phyloP scores from a whole-genome alignment of 2,797 vertebrate genomes.

The Eidolon dupreanum region DNA sequence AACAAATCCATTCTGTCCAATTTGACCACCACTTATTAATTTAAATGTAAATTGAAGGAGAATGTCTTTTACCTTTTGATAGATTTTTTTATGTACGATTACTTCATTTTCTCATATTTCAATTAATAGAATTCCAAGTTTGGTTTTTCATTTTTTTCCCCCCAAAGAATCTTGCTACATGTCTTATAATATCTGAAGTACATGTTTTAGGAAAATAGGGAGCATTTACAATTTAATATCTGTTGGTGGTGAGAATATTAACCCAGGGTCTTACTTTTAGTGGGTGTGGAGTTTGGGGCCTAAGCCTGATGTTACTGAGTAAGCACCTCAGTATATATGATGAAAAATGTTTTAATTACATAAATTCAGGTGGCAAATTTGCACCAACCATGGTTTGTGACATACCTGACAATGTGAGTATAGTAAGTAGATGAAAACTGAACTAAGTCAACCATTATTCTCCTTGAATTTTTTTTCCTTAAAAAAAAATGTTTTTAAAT shows the following conservation, averaged over 20 bases:
- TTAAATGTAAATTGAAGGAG: neutral
- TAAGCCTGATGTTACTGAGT: neutral
- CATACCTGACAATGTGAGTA: neutral
- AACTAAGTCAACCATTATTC: neutral
- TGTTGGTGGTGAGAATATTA: neutral
- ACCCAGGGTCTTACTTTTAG: neutral
- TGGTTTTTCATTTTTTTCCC: neutral
- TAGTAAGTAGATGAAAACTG: neutral
- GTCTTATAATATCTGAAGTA: neutral
- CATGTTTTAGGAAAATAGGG: neutral
- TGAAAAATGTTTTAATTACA: neutral
- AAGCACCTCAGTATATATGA: neutral
- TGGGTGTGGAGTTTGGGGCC: neutral
- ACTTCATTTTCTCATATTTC: neutral
- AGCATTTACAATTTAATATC: neutral
- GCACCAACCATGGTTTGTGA: neutral
- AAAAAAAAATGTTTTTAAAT: neutral
- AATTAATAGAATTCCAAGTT: neutral
- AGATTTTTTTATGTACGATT: neutral
- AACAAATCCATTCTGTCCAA: neutral
- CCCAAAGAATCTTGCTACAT: neutral
- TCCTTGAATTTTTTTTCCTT: constrained; percentile 20
- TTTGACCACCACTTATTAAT: neutral
- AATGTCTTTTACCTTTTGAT: neutral
- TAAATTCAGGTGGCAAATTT: neutral